Evolutionary conservation across 2,113 vertebrate species (phyloP), one percentile per base, ranked within the genome.

Genomic region (Stegostoma tigrinum): DNA sequence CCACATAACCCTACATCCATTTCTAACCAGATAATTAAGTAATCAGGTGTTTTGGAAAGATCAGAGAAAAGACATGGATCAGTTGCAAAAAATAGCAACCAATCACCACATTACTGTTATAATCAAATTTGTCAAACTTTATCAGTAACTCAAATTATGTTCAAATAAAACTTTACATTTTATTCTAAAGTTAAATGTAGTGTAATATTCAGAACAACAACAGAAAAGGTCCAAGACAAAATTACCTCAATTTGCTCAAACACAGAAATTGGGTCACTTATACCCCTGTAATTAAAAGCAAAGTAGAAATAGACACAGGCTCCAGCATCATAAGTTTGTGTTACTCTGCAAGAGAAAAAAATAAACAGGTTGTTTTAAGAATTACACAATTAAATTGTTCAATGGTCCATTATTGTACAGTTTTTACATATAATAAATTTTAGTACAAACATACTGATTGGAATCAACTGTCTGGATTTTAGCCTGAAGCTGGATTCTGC

Each of bases 291-390:
- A 98, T 99, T 99, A 98, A 99, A 99, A 98, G 98, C 99, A 97
- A 99, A 99, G 97, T 99, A 99, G 98, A 99, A 99, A 98, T 99
- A 99, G 97, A 99, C 98, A 96, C 99, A 99, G 96, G 99, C 99
- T 94, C 99, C 99, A 8, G 98, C 98, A 95, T 99, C 99, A 0
- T 99, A 99, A 1, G 98, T 99, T 97, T 99, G 99, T 1, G 99
- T 99, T 96, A 99, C 99, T 97, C 99, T 99, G 97, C 96, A 97
- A 97, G 34, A 97, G 38, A 96, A 96, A 96, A 30, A 96, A 90
- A 95, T 27, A 23, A 12, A 8, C 55, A 61, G 55, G 48, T 72
- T 52, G n/a, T 38, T 72, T 94, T 1, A 42, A 52, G 27, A 27
- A 70, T 94, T 24, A 48, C 45, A 75, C 67, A 45, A 48, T 14